Conservation (phyloP, 2,888 invertebrate genomes). For the Poecilus cupreus region DNA sequence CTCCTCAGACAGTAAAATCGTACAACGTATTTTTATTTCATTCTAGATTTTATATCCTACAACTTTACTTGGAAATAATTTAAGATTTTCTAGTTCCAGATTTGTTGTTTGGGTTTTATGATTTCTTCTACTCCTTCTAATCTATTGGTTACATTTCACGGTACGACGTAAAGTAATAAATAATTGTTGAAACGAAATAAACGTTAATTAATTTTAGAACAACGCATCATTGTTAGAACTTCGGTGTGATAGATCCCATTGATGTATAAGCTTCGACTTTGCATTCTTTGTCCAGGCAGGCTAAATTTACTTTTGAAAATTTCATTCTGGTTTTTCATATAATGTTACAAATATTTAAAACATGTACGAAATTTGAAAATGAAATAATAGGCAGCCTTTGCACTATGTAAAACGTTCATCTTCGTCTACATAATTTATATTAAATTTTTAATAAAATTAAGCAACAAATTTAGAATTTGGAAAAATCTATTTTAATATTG, state of each 20-base stretch:
- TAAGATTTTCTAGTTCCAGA: slow-evolving; percentile 22
- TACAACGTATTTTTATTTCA: slow-evolving; percentile 33
- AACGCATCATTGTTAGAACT: slow-evolving; percentile 57
- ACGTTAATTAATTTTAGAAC: slow-evolving; percentile 59
- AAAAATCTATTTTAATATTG: slow-evolving; percentile 58
- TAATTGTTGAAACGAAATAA: slow-evolving; percentile 60
- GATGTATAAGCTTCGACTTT: slow-evolving; percentile 56
- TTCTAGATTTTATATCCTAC: neutral
- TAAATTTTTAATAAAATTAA: slow-evolving; percentile 57
- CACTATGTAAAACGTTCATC: slow-evolving; percentile 48
- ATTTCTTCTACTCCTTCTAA: slow-evolving; percentile 18
- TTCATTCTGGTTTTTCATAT: slow-evolving; percentile 16
- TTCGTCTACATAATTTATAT: slow-evolving; percentile 56
- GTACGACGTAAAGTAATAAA: slow-evolving; percentile 45
- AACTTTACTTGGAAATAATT: neutral
- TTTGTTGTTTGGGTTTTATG: slow-evolving; percentile 29
- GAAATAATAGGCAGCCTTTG: slow-evolving; percentile 53
- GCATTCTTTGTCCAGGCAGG: slow-evolving; percentile 52
- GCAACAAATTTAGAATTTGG: slow-evolving; percentile 57
- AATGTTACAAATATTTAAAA: slow-evolving; percentile 32
- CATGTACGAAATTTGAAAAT: slow-evolving; percentile 49
- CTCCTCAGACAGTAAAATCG: slow-evolving; percentile 15
- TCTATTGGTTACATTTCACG: neutral
- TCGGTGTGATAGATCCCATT: slow-evolving; percentile 56
- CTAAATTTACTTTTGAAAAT: slow-evolving; percentile 42